These are phyloP conservation scores for Encarsia formosa DNA, from an alignment of 2,888 invertebrate genomes.

Conservation along the genomic window DNA sequence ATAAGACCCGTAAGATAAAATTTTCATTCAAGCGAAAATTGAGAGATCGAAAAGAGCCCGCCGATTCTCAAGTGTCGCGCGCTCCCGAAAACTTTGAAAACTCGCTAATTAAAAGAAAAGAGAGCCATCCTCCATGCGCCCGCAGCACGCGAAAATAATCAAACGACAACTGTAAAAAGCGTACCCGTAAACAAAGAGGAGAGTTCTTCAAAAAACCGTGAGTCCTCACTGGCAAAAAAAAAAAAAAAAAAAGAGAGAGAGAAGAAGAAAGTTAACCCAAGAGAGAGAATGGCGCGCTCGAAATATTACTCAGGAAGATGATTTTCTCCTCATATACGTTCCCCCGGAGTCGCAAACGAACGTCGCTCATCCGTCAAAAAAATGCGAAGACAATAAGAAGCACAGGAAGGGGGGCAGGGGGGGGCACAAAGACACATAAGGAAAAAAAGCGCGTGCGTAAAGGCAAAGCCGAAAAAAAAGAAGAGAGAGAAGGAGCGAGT, in stretches of 20 bases:
- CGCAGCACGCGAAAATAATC: too few species aligned
- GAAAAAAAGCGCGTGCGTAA: not conserved
- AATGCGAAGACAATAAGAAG: conserved; percentile 25
- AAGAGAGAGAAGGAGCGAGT: not conserved
- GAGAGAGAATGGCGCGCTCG: conserved; percentile 16
- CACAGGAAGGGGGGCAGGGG: conserved; percentile 4
- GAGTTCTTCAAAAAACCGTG: too few species aligned
- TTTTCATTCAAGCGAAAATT: too few species aligned
- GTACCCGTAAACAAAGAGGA: not conserved
- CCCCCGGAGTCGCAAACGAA: conserved; percentile 16
- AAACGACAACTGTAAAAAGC: too few species aligned
- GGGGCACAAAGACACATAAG: not conserved
- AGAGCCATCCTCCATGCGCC: too few species aligned
- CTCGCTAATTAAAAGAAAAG: too few species aligned
- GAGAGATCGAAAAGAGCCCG: too few species aligned
- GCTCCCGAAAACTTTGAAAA: too few species aligned
- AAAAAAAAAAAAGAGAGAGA: conserved; percentile 3
- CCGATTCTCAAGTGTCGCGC: too few species aligned
- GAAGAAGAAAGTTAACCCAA: too few species aligned
- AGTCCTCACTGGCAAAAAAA: not conserved
- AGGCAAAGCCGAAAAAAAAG: not conserved
- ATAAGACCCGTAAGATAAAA: too few species aligned
- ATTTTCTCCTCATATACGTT: conserved; percentile 21
- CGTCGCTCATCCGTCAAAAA: conserved; percentile 20
- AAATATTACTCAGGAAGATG: conserved; percentile 25